Conservation (phyloP, 2,113 vertebrate genomes). For the Ammodytes dubius region DNA sequence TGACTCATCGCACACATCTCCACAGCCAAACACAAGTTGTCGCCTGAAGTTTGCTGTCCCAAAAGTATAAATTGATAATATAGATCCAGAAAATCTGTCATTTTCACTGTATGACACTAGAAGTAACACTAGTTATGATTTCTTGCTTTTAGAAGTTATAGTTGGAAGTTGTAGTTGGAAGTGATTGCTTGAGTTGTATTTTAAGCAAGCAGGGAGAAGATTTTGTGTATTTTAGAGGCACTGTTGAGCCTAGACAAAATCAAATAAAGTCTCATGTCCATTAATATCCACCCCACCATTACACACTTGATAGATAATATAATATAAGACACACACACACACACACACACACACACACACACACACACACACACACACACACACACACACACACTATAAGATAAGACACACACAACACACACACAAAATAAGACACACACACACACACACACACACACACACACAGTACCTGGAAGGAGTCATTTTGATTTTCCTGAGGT, state of each 20-base stretch:
- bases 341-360: conserved; percentile 2
- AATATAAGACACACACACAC: neutral
- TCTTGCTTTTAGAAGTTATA: neutral
- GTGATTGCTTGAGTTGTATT: neutral
- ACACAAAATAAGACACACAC: neutral
- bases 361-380: neutral
- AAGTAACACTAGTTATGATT: neutral
- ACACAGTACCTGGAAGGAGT: conserved; percentile 65
- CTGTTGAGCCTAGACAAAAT: neutral
- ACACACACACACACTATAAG: neutral
- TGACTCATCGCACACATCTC: neutral
- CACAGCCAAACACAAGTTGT: neutral
- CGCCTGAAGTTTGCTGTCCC: neutral
- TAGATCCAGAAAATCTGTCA: no score
- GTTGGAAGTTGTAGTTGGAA: neutral
- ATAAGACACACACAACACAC: no score
- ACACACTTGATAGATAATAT: neutral
- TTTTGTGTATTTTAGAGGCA: neutral
- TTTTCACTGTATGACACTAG: neutral
- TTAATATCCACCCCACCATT: neutral
- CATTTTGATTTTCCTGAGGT: conserved; percentile 72
- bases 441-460: conserved; percentile 9
- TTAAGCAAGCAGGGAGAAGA: neutral
- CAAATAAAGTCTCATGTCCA: neutral
- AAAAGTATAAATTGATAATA: no score